Evolutionary conservation across 2,888 invertebrate genomes (phyloP).

Genomic region (Plebejus melissa): DNA sequence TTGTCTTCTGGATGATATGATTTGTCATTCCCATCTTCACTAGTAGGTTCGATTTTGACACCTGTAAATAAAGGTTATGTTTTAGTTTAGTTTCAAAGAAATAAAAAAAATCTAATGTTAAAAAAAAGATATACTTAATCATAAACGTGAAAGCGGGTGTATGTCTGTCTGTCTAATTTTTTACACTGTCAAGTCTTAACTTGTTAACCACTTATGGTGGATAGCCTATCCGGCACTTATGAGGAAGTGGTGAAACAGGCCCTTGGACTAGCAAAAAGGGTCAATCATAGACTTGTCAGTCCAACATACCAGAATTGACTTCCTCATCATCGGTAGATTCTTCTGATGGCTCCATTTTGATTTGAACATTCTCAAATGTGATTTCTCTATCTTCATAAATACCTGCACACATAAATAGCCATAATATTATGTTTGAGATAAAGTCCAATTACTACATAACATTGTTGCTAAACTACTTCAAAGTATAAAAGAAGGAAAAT

Average conservation of each 20-base stretch:
- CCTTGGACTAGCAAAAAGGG: no score
- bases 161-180: no score
- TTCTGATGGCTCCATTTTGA: neutral
- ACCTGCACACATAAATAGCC: neutral
- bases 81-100: neutral
- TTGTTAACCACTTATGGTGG: no score
- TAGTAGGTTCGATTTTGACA: neutral
- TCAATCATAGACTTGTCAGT: neutral
- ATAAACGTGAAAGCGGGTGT: no score
- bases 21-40: neutral
- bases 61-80: neutral
- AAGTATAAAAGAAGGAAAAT: no score
- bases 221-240: no score
- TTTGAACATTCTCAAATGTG: neutral
- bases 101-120: neutral
- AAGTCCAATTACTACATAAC: no score
- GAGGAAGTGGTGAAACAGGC: no score
- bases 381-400: neutral
- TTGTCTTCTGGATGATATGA: neutral
- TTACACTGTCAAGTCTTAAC: no score
- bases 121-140: no score
- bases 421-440: no score
- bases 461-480: no score
- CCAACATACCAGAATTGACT: neutral
- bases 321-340: neutral